phyloP scores from a whole-genome alignment of 2,113 vertebrate species.

The Puma concolor region DNA sequence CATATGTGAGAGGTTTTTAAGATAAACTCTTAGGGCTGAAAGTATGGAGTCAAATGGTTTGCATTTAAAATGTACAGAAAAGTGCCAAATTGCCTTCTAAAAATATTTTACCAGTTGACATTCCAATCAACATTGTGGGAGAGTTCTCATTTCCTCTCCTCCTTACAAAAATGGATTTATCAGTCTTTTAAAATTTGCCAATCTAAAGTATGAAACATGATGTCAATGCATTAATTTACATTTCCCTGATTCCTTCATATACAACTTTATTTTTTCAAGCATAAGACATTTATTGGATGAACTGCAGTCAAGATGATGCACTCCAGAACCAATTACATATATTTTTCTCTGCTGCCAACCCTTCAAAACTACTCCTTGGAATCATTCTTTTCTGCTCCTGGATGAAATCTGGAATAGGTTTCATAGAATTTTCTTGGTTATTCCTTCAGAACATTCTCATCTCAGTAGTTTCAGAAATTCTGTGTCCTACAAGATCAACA shows the following conservation, averaged over 20 bases:
- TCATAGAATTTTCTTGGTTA: neutral
- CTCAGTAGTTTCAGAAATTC: neutral
- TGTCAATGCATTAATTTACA: conserved; percentile 15
- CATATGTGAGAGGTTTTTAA: neutral
- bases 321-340: neutral
- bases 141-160: neutral
- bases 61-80: neutral
- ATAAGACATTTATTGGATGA: neutral
- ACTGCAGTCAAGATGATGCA: neutral
- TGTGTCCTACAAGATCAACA: neutral
- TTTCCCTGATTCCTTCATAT: neutral
- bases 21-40: neutral
- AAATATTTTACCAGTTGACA: conserved; percentile 18
- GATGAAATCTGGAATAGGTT: neutral
- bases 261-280: neutral
- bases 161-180: neutral
- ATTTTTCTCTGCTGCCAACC: neutral
- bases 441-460: conserved; percentile 4
- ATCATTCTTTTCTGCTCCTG: neutral
- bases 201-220: conserved; percentile 7
- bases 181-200: conserved; percentile 15
- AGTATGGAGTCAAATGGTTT: neutral
- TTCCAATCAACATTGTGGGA: neutral
- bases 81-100: neutral
- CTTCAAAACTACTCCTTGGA: neutral